Evolutionary conservation across 2,888 invertebrate genomes (phyloP).

Genomic region (Conistra vaccinii): DNA sequence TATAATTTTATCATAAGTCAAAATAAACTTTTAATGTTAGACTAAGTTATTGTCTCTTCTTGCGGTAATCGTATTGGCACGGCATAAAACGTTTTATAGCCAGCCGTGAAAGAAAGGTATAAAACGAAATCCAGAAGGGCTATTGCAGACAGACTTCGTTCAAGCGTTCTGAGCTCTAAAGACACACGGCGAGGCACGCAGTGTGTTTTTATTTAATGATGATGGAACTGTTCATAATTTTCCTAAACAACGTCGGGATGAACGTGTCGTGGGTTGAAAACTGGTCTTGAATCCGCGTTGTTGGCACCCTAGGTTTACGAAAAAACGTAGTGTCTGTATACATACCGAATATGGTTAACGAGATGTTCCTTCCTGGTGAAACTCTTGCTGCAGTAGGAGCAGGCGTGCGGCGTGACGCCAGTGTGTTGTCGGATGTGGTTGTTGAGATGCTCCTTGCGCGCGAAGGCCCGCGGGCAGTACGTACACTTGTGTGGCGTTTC

Average conservation of each 20-base stretch:
- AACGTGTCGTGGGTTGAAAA: background rate
- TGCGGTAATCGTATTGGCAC: slow-evolving; percentile 14
- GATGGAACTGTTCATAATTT: background rate
- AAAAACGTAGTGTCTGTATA: slow-evolving; percentile 14
- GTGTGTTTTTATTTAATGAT: slow-evolving; percentile 11
- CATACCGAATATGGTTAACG: slow-evolving; percentile 91
- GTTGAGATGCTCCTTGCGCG: slow-evolving; percentile 96
- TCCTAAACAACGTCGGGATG: slow-evolving; percentile 12
- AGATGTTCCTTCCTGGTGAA: slow-evolving; percentile 94
- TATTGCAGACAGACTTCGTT: slow-evolving; percentile 56
- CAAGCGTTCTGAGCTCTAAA: slow-evolving; percentile 48
- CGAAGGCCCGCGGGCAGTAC: slow-evolving; percentile 89
- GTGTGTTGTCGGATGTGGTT: slow-evolving; percentile 95
- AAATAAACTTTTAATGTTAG: slow-evolving; percentile 8
- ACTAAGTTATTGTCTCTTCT: slow-evolving; percentile 19
- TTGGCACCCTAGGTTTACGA: slow-evolving; percentile 4
- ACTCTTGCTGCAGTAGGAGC: slow-evolving; percentile 93
- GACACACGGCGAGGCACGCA: slow-evolving; percentile 1
- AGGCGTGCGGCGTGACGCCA: slow-evolving; percentile 93
- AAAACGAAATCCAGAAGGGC: slow-evolving; percentile 21
- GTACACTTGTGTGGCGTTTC: slow-evolving; percentile 95
- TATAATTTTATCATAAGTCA: background rate
- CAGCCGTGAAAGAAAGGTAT: slow-evolving; percentile 22
- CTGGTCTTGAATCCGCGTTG: slow-evolving; percentile 2
- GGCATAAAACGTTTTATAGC: slow-evolving; percentile 24